These are phyloP conservation scores for Mus musculus DNA, from an alignment of 2,113 vertebrate genomes.

Conservation along the genomic window GRCm39 chr2:169526501-169527000, in stretches of 20 bases:
- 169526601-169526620: background rate
- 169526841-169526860: background rate
- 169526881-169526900: rapidly evolving
- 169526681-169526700: background rate
- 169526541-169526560: background rate
- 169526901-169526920: too few species aligned
- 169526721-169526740: background rate
- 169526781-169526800: background rate
- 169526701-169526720: background rate
- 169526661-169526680: background rate
- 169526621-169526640: background rate
- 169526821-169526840: background rate
- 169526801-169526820: background rate
- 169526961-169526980: background rate
- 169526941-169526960: rapidly evolving
- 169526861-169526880: background rate
- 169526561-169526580: background rate
- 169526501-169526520: background rate
- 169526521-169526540: background rate
- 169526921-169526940: rapidly evolving
- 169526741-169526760: background rate
- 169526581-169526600: background rate
- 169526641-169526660: background rate
- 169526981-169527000: background rate
- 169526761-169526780: background rate